These are phyloP conservation scores for Oncorhynchus tshawytscha DNA, from an alignment of 2,113 vertebrate species.

Conservation along the genomic window DNA sequence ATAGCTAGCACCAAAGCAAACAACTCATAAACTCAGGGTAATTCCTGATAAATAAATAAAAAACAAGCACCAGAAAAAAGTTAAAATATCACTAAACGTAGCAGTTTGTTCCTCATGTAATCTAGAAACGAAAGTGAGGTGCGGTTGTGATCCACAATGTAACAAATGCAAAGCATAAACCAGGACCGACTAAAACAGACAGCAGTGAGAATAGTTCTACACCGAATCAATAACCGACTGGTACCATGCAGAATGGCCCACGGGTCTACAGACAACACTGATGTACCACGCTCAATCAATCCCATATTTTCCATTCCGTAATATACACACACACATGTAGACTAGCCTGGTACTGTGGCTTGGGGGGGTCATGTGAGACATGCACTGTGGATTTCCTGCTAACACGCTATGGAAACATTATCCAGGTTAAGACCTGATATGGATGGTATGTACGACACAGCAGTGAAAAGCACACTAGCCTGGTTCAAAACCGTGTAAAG, in stretches of 20 bases:
- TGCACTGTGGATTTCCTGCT: not conserved
- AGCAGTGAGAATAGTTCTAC: not conserved
- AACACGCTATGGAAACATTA: not conserved
- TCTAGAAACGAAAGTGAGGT: too few relatives aligned
- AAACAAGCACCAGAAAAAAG: too few relatives aligned
- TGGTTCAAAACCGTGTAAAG: not conserved
- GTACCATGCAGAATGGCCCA: constrained; percentile 40
- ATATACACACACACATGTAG: not conserved
- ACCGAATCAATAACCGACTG: constrained; percentile 24
- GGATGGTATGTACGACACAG: not conserved
- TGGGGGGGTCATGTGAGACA: too few relatives aligned
- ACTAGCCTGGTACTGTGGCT: not conserved
- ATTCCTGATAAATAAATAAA: too few relatives aligned
- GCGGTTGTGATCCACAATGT: too few relatives aligned
- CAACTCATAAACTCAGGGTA: too few relatives aligned
- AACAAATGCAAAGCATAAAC: too few relatives aligned
- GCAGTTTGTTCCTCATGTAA: too few relatives aligned
- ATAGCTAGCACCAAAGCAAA: too few relatives aligned
- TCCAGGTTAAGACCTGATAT: not conserved
- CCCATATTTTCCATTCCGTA: constrained; percentile 47
- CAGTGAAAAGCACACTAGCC: not conserved
- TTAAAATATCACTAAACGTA: too few relatives aligned
- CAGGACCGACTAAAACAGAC: not conserved
- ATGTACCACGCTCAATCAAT: constrained; percentile 39
- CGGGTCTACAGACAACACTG: constrained; percentile 19